Conservation (phyloP, 2,797 vertebrate genomes). For the Bovichtus diacanthus region DNA sequence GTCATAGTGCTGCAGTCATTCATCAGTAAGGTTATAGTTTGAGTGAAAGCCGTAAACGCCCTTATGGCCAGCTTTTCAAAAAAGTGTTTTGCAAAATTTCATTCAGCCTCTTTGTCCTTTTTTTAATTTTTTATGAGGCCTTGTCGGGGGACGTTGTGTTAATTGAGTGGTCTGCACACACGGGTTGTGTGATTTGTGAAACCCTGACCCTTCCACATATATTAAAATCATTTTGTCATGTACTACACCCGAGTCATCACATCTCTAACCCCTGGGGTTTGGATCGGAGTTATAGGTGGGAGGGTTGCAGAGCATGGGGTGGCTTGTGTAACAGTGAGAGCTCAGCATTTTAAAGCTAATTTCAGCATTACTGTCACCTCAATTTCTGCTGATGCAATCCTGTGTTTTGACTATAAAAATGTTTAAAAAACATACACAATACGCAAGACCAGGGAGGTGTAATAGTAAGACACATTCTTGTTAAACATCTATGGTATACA, state of each 20-base stretch:
- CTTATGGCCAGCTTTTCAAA: conserved; percentile 42
- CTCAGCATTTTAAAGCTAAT: conserved; percentile 73
- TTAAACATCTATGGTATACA: conserved; percentile 37
- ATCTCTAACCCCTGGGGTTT: conserved; percentile 39
- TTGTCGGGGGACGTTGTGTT: conserved; percentile 13
- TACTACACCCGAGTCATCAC: conserved; percentile 43
- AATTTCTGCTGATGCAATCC: conserved; percentile 47
- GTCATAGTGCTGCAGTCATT: conserved; percentile 74
- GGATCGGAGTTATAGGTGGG: conserved; percentile 59
- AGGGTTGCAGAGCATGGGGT: conserved; percentile 37
- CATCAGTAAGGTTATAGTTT: conserved; percentile 73
- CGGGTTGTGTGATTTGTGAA: conserved; percentile 45
- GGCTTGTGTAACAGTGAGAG: conserved; percentile 36
- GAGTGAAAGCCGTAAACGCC: conserved; percentile 66
- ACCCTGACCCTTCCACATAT: conserved; percentile 27
- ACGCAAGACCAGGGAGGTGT: conserved; percentile 15
- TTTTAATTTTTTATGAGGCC: conserved; percentile 54
- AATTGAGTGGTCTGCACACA: conserved; percentile 25
- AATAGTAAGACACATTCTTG: conserved; percentile 10
- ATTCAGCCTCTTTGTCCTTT: conserved; percentile 50
- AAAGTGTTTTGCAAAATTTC: conserved; percentile 38
- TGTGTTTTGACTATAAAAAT: conserved; percentile 49
- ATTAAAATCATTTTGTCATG: conserved; percentile 57
- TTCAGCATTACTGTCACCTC: conserved; percentile 72
- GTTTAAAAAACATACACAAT: conserved; percentile 15